These are phyloP conservation scores for Hemichromis elongatus DNA, from an alignment of 2,113 vertebrate genomes.

Conservation along the genomic window DNA sequence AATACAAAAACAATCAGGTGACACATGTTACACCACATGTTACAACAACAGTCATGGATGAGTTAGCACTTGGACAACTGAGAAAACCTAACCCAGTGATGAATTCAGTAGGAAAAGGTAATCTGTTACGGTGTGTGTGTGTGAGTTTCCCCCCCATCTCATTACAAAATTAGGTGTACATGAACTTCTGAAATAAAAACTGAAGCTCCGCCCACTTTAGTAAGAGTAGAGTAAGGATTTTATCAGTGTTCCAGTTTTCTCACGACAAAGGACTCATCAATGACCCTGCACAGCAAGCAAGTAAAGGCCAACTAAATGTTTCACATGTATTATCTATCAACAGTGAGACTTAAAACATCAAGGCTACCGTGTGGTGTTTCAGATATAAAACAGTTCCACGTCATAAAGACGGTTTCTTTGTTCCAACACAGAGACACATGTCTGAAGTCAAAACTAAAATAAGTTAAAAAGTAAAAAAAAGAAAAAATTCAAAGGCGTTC, in stretches of 20 bases:
- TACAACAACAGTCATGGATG: neutral
- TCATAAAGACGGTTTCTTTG: neutral
- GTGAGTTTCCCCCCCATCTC: neutral
- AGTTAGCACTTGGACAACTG: neutral
- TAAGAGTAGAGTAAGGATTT: no score
- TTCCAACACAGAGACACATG: neutral
- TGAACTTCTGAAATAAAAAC: neutral
- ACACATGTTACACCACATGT: constrained; percentile 30
- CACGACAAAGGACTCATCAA: neutral
- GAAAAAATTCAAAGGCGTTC: neutral
- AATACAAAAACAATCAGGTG: neutral
- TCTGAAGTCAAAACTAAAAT: accelerated
- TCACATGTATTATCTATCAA: constrained; percentile 5
- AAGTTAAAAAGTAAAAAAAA: neutral
- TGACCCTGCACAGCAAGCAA: neutral
- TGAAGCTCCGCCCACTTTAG: neutral
- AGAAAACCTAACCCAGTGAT: neutral
- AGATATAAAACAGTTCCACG: neutral
- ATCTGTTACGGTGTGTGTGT: neutral
- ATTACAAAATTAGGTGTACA: neutral
- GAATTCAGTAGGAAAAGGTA: neutral
- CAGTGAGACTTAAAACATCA: neutral
- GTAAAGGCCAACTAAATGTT: neutral
- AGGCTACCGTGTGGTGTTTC: neutral
- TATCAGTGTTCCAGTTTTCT: neutral